Base-by-base conservation (phyloP, 2,888 invertebrate species). In the Leptura quadrifasciata region DNA sequence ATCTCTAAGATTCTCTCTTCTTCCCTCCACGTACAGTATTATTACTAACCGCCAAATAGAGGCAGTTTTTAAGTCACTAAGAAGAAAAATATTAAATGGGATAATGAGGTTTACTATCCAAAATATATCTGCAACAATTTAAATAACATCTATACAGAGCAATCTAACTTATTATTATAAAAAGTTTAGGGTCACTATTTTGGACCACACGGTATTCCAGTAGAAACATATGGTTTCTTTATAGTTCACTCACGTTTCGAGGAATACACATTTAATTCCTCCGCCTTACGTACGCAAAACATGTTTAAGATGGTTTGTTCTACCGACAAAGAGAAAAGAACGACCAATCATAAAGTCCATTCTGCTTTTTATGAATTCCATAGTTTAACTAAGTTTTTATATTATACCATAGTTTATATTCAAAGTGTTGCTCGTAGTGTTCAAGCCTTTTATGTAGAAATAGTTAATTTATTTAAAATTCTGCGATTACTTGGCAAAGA, bases 281-380 rank as follows among this genome's bases (percentile, higher is more conserved):
- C 67, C 74, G 75, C 71, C 63, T 76, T 79, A 74, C 75, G 76
- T 76, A 81, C 78, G 76, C 78, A 77, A 79, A 79, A 80, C 77
- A 77, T 78, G 79, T 75, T 75, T 70, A 69, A 77, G 74, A 75
- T 74, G 77, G 57, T 57, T 55, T 65, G 70, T 76, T 76, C 27
- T 67, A 74, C 81, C 81, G 80, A 79, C 81, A 81, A 81, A 81
- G 81, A 47, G 54, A 74, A 76, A 75, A 77, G 67, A 71, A 75
- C 55, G 68, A 61, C 72, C 52, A 74, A 57, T 61, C 64, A 71
- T 60, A 69, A 61, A 17, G 65, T 69, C 72, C 52, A 72, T 72
- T 64, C 64, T 47, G 60, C 55, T 60, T 70, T 71, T 76, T 76
- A 72, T 61, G 52, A 71, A 61, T 52, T 71, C 61, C 69, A 39